These are phyloP conservation scores for Ladona fulva DNA, from an alignment of 1,140 invertebrate genomes.

Conservation along the genomic window DNA sequence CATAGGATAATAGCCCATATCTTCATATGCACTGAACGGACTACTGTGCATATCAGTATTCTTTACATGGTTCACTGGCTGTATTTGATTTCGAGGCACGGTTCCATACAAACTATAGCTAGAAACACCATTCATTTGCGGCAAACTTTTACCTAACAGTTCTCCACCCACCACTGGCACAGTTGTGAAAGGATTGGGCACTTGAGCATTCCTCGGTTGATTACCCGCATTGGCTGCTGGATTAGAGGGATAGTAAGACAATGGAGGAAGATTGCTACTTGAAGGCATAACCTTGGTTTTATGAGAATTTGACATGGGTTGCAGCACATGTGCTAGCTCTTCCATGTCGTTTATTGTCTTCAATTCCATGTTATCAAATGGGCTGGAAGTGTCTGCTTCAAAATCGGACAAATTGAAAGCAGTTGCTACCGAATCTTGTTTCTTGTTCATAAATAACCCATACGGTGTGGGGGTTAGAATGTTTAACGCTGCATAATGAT, in stretches of 20 bases:
- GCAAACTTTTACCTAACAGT: too few relatives aligned
- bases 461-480: conserved; percentile 27
- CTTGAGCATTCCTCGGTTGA: background rate
- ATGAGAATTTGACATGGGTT: conserved; percentile 27
- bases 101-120: conserved; percentile 16
- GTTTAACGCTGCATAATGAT: background rate
- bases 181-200: background rate
- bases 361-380: conserved; percentile 82
- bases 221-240: background rate
- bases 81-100: conserved; percentile 12
- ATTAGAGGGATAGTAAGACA: conserved; percentile 17
- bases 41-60: background rate
- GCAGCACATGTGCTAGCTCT: conserved; percentile 63
- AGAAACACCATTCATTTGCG: conserved; percentile 17
- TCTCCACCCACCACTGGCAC: too few relatives aligned
- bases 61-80: background rate
- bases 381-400: conserved; percentile 79
- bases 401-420: conserved; percentile 64
- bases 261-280: conserved; percentile 18
- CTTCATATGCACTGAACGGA: background rate
- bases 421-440: background rate
- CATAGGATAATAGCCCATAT: background rate
- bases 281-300: conserved; percentile 11
- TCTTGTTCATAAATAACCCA: background rate
- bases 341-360: conserved; percentile 86